Conservation (phyloP, 2,888 invertebrate species). For the Drosophila cognata region DNA sequence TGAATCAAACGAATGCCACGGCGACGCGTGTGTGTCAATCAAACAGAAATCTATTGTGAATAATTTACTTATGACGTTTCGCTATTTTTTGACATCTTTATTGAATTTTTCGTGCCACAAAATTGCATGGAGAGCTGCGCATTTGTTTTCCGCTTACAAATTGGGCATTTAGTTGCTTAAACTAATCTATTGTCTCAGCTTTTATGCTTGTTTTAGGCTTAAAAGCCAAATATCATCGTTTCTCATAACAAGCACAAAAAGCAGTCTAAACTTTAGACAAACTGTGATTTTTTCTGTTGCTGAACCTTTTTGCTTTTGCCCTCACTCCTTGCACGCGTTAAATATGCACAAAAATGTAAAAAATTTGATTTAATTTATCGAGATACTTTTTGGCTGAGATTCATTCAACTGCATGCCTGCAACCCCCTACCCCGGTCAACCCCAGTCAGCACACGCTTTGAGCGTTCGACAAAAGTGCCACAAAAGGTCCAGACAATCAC, state of each 20-base stretch:
- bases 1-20: conserved; percentile 58
- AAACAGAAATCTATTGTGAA: conserved; percentile 71
- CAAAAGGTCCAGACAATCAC: conserved; percentile 45
- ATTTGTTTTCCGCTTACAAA: background rate
- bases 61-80: conserved; percentile 76
- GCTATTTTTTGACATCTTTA: conserved; percentile 53
- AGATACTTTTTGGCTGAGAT: conserved; percentile 50
- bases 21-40: conserved; percentile 76
- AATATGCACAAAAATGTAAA: conserved; percentile 68
- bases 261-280: background rate
- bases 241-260: background rate
- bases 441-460: conserved; percentile 40
- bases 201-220: background rate
- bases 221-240: background rate
- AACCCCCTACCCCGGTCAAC: background rate
- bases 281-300: background rate
- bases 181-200: background rate
- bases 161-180: background rate
- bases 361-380: conserved; percentile 76
- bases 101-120: conserved; percentile 40
- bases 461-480: conserved; percentile 60
- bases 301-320: conserved; percentile 29
- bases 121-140: no score
- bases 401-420: conserved; percentile 41
- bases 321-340: conserved; percentile 71